Base-by-base conservation (phyloP, 2,113 vertebrate species). In the Leucopsar rothschildi region DNA sequence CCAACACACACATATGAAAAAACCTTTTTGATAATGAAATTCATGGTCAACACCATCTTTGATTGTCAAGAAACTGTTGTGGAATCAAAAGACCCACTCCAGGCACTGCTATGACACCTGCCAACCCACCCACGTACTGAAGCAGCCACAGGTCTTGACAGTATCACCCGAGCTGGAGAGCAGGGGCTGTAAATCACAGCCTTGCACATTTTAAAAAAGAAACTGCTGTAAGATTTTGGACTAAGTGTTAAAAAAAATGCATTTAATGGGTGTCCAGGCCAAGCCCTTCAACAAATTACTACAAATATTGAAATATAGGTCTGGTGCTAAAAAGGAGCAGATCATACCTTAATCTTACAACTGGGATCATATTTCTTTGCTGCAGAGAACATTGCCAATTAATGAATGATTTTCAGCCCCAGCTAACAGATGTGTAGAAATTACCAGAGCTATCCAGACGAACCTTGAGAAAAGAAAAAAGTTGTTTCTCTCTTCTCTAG, bases 291-390 rank as follows among this genome's bases (percentile, higher is more conserved):
- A 25, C 9, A 95, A 88, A 86, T 45, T 47, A 72, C 76, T 49
- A 64, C n/a, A 90, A 37, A 88, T 69, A 86, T 0, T 72, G 53
- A 88, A 82, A 87, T 63, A 70, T 28, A 88, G 64, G 39, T 57
- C 68, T 77, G 37, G 50, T 12, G 6, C n/a, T 77, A 77, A 69
- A 92, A 69, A 80, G 35, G 59, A 90, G 22, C 25, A 64, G 79
- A 59, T 77, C 82, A 83, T 33, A 53, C 59, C 80, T 82, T n/a
- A 72, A 42, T 88, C 59, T 93, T 65, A 55, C 60, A 80, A 45
- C 50, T n/a, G 8, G 28, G 55, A 83, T 86, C 53, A 28, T 25
- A 72, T 70, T 81, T 90, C 33, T 55, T 69, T 72, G 55, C 50
- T 88, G 42, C 15, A 73, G 59, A 83, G 59, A 88, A 73, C 14